phyloP scores from a whole-genome alignment of 1,140 invertebrate genomes.

The Schmidtea mediterranea region DNA sequence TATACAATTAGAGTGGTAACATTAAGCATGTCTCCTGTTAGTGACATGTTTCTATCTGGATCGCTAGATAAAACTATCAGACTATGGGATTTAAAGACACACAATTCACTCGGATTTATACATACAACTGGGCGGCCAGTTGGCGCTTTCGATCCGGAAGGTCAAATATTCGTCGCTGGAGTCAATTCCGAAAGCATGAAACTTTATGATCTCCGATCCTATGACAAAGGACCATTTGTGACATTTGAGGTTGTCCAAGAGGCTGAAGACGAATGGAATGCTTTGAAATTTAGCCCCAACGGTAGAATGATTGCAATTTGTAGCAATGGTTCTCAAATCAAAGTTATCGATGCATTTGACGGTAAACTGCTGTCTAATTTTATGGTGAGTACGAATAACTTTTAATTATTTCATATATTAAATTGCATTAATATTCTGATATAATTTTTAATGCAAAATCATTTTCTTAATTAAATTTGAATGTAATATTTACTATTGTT shows the following conservation, averaged over 20 bases:
- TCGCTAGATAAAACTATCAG: slow-evolving; percentile 82
- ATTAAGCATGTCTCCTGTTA: slow-evolving; percentile 75
- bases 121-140: slow-evolving; percentile 73
- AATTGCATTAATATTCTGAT: too few species aligned
- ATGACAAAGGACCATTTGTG: slow-evolving; percentile 43
- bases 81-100: slow-evolving; percentile 79
- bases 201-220: slow-evolving; percentile 70
- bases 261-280: slow-evolving; percentile 54
- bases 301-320: slow-evolving; percentile 87
- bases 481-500: too few species aligned
- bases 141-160: slow-evolving; percentile 90
- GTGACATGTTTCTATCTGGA: slow-evolving; percentile 86
- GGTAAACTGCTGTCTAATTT: slow-evolving; percentile 41
- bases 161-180: slow-evolving; percentile 90
- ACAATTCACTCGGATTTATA: slow-evolving; percentile 80
- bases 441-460: too few species aligned
- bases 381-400: too few species aligned
- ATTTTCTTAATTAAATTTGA: too few species aligned
- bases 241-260: slow-evolving; percentile 35
- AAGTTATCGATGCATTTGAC: slow-evolving; percentile 84
- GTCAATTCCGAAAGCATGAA: slow-evolving; percentile 81
- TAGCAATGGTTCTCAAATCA: slow-evolving; percentile 72
- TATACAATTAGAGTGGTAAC: slow-evolving; percentile 46
- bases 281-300: slow-evolving; percentile 80
- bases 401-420: too few species aligned